A percentile compares a stretch with the other conserved stretches of the same genome.
These are phyloP conservation scores for Irena cyanogastra DNA, from an alignment of 2,113 vertebrate genomes.

Conservation along the genomic window DNA sequence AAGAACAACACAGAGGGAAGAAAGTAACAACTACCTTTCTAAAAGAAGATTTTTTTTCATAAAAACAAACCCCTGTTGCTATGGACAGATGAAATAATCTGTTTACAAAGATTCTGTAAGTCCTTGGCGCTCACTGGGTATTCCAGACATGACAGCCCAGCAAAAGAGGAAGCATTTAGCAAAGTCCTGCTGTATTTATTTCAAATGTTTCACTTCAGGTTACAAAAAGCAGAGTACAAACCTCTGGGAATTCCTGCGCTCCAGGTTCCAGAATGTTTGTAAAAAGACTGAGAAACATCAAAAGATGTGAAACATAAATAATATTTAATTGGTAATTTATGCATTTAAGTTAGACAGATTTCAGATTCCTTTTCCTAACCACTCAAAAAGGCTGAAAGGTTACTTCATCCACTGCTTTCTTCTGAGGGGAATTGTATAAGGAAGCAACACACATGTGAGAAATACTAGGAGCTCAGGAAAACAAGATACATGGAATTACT, in stretches of 20 bases:
- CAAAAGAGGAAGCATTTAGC: background rate
- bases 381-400: background rate
- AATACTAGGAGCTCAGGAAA: background rate
- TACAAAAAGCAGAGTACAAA: background rate
- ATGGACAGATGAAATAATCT: background rate
- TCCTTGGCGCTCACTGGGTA: background rate
- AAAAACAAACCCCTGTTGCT: background rate
- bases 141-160: background rate
- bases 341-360: background rate
- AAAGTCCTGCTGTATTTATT: background rate
- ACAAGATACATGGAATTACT: background rate
- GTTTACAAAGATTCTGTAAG: background rate
- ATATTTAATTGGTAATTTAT: background rate
- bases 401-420: background rate
- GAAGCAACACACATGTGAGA: background rate
- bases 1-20: background rate
- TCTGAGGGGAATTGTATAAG: background rate
- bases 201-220: background rate
- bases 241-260: background rate
- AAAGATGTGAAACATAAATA: background rate
- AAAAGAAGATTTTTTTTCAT: background rate
- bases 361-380: background rate
- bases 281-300: background rate
- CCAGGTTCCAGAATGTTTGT: background rate
- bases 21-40: background rate